Percentiles rank a stretch among this genome's conserved stretches.
Evolutionary conservation across 2,113 vertebrate genomes (phyloP).

Genomic region (Nannospalax galili): DNA sequence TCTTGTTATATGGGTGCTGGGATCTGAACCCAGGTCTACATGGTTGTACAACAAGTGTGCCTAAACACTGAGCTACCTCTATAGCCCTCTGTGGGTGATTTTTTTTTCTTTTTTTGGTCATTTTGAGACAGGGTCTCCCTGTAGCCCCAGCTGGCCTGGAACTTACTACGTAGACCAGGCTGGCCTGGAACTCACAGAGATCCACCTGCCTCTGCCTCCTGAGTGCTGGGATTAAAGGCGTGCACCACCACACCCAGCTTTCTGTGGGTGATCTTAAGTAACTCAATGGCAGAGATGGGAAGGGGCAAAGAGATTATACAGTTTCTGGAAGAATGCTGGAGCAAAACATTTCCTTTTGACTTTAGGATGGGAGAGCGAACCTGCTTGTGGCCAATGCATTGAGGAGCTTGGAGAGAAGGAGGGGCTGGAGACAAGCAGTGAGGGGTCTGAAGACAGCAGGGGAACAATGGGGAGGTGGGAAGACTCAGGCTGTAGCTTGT

Average conservation of each 20-base stretch:
- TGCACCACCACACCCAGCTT: too few relatives aligned
- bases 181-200: too few relatives aligned
- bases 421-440: neutral
- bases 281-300: too few relatives aligned
- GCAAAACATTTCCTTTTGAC: neutral
- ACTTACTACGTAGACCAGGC: too few relatives aligned
- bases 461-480: neutral
- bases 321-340: accelerated
- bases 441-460: neutral
- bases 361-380: neutral
- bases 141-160: too few relatives aligned
- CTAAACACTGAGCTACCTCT: too few relatives aligned
- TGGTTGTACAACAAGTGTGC: neutral
- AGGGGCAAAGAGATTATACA: neutral
- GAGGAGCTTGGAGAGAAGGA: neutral
- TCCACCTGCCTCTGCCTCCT: too few relatives aligned
- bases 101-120: too few relatives aligned
- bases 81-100: too few relatives aligned
- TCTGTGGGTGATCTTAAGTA: neutral
- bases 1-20: too few relatives aligned
- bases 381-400: accelerated
- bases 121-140: too few relatives aligned
- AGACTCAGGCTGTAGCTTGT: neutral
- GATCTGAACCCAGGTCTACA: neutral
- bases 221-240: too few relatives aligned